Evolutionary conservation across 2,797 vertebrate genomes (phyloP).

Genomic region (Melopsittacus undulatus): DNA sequence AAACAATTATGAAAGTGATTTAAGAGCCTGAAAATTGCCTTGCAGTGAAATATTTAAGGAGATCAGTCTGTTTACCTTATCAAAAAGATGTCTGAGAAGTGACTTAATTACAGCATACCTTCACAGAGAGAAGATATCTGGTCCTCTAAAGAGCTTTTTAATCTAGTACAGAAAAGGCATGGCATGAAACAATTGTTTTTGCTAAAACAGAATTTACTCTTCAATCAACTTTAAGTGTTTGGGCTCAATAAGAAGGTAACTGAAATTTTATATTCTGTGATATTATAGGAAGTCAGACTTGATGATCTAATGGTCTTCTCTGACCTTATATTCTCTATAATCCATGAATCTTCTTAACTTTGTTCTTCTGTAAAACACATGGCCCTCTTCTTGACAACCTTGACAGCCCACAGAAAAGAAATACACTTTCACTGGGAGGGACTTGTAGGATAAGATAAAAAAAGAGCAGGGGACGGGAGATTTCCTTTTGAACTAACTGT

Average conservation of each 20-base stretch:
- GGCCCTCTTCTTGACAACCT: conserved; percentile 14
- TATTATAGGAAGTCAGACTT: conserved; percentile 4
- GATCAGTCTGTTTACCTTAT: conserved; percentile 53
- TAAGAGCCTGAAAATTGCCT: conserved; percentile 54
- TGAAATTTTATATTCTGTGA: conserved; percentile 17
- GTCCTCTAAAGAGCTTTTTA: conserved; percentile 27
- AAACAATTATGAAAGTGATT: conserved; percentile 45
- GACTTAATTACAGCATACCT: conserved; percentile 54
- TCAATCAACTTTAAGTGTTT: not conserved
- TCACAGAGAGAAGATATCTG: conserved; percentile 24
- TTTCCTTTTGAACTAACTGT: not conserved
- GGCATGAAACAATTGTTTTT: not conserved
- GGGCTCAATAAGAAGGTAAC: not conserved
- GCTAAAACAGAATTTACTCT: conserved; percentile 12
- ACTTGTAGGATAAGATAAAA: conserved; percentile 28
- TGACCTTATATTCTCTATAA: conserved; percentile 1
- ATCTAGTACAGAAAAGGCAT: conserved; percentile 2
- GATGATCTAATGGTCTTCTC: conserved; percentile 6
- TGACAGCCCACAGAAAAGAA: not conserved
- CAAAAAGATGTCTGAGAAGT: conserved; percentile 55
- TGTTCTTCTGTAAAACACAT: conserved; percentile 2
- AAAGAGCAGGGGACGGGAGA: not conserved
- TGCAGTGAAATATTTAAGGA: conserved; percentile 58
- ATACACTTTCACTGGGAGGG: not conserved
- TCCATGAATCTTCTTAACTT: conserved; percentile 13